Percentiles rank a stretch among this genome's conserved stretches.
Evolutionary conservation across 2,113 vertebrate genomes (phyloP).

Genomic region (Vombatus ursinus): DNA sequence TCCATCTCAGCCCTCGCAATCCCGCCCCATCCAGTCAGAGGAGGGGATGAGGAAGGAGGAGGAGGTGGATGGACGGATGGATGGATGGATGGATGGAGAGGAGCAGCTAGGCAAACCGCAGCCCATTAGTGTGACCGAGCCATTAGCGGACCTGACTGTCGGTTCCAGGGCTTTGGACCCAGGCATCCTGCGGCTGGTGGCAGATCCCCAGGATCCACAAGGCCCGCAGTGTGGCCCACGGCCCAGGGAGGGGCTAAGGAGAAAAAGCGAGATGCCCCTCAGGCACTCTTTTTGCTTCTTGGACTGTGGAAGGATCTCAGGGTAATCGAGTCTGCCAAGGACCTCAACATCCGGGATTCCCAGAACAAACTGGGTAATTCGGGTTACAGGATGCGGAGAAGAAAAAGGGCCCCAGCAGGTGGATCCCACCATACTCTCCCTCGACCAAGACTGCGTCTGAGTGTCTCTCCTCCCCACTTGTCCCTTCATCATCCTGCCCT

Average conservation of each 20-base stretch:
- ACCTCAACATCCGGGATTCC: not conserved
- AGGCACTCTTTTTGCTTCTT: not conserved
- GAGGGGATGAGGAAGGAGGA: not conserved
- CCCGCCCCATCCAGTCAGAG: not conserved
- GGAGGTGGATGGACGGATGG: not conserved
- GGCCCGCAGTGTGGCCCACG: not conserved
- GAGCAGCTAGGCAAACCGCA: not conserved
- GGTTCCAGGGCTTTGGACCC: not conserved
- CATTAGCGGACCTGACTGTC: not conserved
- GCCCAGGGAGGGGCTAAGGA: not conserved
- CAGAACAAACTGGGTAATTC: not conserved
- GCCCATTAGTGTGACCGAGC: not conserved
- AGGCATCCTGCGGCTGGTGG: not conserved
- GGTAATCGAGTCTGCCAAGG: not conserved
- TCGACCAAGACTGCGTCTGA: not conserved
- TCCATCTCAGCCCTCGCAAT: not conserved
- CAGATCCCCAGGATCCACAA: not conserved
- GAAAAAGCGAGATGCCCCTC: not conserved
- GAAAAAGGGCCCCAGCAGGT: not conserved
- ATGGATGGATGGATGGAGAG: not conserved
- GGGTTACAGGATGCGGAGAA: not conserved
- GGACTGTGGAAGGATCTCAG: not conserved
- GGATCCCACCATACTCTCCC: not conserved
- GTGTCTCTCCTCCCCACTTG: not conserved
- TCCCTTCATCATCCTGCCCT: not conserved